Base-by-base conservation (phyloP, 2,797 vertebrate genomes). In the Poecile montanus region DNA sequence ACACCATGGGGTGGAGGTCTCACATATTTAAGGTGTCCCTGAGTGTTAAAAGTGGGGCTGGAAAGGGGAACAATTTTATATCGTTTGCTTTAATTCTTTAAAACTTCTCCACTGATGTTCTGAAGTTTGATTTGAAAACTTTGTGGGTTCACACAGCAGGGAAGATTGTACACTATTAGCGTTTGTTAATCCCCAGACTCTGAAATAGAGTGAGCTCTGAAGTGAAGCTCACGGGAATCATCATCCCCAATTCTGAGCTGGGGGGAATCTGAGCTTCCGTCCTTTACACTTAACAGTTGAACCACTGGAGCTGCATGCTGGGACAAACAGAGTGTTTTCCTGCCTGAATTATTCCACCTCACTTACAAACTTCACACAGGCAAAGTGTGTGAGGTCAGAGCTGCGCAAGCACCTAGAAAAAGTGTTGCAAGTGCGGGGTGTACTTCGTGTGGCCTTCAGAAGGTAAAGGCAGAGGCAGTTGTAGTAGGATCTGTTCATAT, bases 351-450 rank as follows among this genome's bases (percentile, higher is more conserved):
- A 27, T 13, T 83, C 30, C 19, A 12, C 0, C 0, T 77, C 38
- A 5, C 34, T 47, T 77, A 25, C 4, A 42, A 54, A 7, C 73
- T 80, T 58, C 30, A 10, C 17, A 26, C 15, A 27, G 38, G 13
- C 23, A 22, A 32, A 61, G 13, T 20, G 10, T 19, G 11, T 30
- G 42, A 20, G 67, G 27, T 61, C 19, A 61, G 65, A 79, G 44
- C 62, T 16, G n/a, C 20, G 47, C 54, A 19, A 19, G 12, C n/a
- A 11, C 18, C 9, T 36, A n/a, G 56, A 18, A 58, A 26, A 47
- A 27, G 3, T 7, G 23, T 56, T 86, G 13, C 11, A 5, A 12
- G 6, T n/a, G 36, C 11, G 9, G 10, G 2, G 1, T 10, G n/a
- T 25, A 3, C 19, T 26, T 10, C 5, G 1, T 10, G 16, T 48